A percentile compares a stretch with the other conserved stretches of the same genome.
These are phyloP conservation scores for Cheumatopsyche charites DNA, from an alignment of 1,140 invertebrate genomes.

Conservation along the genomic window DNA sequence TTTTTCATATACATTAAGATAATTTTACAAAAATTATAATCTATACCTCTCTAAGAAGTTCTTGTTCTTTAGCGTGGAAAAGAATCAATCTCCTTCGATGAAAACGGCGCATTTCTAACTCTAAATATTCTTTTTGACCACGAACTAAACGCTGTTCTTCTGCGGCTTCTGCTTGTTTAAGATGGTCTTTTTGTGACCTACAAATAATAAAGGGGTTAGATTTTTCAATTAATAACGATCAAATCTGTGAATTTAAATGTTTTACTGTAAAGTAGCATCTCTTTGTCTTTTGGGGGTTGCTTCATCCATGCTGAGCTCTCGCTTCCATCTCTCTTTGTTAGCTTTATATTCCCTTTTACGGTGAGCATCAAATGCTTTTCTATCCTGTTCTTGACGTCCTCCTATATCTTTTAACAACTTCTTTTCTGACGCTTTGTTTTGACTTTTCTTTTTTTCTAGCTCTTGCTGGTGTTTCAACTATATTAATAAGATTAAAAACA, in stretches of 20 bases:
- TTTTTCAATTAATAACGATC: background rate
- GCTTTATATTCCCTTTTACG: constrained; percentile 98
- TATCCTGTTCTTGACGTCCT: constrained; percentile 86
- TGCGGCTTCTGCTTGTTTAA: constrained; percentile 89
- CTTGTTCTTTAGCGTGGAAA: constrained; percentile 89
- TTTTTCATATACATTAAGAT: constrained; percentile 38
- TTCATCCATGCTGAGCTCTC: constrained; percentile 88
- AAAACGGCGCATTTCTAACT: constrained; percentile 92
- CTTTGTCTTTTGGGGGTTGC: constrained; percentile 90
- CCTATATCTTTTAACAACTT: constrained; percentile 93
- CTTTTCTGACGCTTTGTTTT: constrained; percentile 88
- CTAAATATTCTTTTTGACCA: constrained; percentile 89
- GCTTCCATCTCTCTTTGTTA: constrained; percentile 96
- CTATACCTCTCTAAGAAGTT: constrained; percentile 84
- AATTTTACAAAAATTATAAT: background rate
- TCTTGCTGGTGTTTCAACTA: constrained; percentile 84
- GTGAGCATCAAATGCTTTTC: constrained; percentile 82
- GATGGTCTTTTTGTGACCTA: constrained; percentile 88
- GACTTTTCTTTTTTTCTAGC: constrained; percentile 85
- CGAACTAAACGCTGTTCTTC: constrained; percentile 86
- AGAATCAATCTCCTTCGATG: constrained; percentile 86
- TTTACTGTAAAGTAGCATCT: constrained; percentile 84
- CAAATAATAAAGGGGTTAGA: constrained; percentile 45
- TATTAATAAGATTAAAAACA: constrained; percentile 54
- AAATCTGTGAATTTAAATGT: background rate